These are phyloP conservation scores for Limnephilus auricula DNA, from an alignment of 2,888 invertebrate species.

Conservation along the genomic window DNA sequence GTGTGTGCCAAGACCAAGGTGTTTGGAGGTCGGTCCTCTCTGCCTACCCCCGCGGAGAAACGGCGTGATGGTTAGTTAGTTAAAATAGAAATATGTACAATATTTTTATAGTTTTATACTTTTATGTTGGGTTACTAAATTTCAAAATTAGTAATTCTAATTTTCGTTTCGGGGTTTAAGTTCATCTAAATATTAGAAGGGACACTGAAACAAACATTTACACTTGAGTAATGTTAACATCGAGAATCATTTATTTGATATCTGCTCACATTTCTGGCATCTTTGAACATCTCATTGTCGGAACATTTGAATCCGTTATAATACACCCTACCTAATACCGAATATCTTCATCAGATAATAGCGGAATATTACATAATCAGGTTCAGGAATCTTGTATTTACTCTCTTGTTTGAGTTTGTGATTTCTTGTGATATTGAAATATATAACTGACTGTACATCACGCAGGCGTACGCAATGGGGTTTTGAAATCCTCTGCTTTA, in stretches of 20 bases:
- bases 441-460: background rate
- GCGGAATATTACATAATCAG: background rate
- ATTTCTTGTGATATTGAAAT: background rate
- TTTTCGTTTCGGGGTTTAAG: background rate
- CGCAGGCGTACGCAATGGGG: background rate
- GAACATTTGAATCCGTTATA: background rate
- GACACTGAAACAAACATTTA: background rate
- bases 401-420: background rate
- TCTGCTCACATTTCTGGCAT: background rate
- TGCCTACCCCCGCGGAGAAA: no score
- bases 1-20: no score
- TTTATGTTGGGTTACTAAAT: no score
- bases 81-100: no score
- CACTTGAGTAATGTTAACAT: background rate
- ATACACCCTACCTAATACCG: background rate
- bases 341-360: background rate
- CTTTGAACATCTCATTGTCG: background rate
- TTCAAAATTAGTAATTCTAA: background rate
- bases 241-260: background rate
- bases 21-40: no score
- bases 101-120: no score
- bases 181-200: background rate
- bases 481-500: background rate
- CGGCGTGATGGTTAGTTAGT: no score
- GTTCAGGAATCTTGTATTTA: background rate